Base-by-base conservation (phyloP, 2,113 vertebrate genomes). In the Arvicanthis niloticus region DNA sequence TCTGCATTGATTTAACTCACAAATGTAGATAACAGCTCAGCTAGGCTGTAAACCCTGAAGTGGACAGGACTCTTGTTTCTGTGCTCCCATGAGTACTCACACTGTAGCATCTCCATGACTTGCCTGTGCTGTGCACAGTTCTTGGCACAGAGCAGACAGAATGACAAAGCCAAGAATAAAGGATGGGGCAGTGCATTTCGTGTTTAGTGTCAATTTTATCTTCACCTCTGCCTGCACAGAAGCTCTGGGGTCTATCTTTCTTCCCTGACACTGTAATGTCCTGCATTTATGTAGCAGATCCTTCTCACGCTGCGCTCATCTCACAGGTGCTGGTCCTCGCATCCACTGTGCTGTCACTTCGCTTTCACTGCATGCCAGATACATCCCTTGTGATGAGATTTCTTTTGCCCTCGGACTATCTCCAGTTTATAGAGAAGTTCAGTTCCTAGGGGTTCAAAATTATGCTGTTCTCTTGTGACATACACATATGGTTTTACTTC, bases 371-470 rank as follows among this genome's bases (percentile, higher is more conserved):
- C 67, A 51, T 67, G 8, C 75, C n/a, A 81, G 76, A 88, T 90
- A 48, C 0, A 42, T 45, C 37, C 65, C n/a, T 11, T 1, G 10
- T 1, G 4, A 85, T 72, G 65, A 60, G 13, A 37, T 45, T 62
- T 84, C 92, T 75, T 88, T 65, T n/a, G 75, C 5, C 37, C 45
- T 68, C 48, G 24, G 62, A 45, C 42, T 60, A n/a, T 53, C 75
- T 92, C 26, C 56, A 80, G 37, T 75, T 80, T 93, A 34, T 65
- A 91, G 75, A 93, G 84, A 95, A 53, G 85, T 70, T 70, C 84
- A 86, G n/a, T 78, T 68, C 82, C 42, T 29, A 62, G 58, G 60
- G 65, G 56, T 48, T 88, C 45, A 4, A 82, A 90, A 51, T 37
- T 80, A 42, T 45, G 56, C 26, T 51, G 45, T 53, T 58, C n/a